Evolutionary conservation across 2,888 invertebrate species (phyloP), one percentile per base, ranked within the genome.

Genomic region (Lomographa bimaculata): DNA sequence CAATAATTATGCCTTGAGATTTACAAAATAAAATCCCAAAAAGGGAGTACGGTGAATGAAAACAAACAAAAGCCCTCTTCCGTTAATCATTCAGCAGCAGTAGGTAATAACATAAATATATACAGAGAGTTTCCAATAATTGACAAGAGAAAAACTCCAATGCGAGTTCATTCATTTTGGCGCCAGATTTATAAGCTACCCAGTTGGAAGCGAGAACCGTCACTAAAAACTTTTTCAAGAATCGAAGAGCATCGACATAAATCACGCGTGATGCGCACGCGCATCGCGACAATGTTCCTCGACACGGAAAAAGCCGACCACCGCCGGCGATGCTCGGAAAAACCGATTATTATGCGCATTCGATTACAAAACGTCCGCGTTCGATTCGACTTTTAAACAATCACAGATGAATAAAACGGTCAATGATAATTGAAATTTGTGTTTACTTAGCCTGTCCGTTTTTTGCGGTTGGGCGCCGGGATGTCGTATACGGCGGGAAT

Each of bases 391-490:
- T 77, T 76, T 79, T 74, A 71, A 78, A 77, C 71, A 80, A 78
- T 73, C 76, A 71, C 64, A 71, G 76, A 79, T 78, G 69, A 79
- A 80, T 77, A 79, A 84, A 85, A 85, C 71, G 65, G 74, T 74
- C 71, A 79, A 83, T 85, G 79, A 82, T 86, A 83, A 86, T 82
- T 85, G 75, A 85, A 89, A 85, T 86, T 84, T 84, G 84, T 83
- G 75, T 82, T 86, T 81, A 81, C 79, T 82, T 85, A 80, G 71
- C 61, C 58, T 54, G 68, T 45, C 53, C 50, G 60, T 65, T 83
- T 85, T 86, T 87, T 78, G 64, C 29, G 46, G 56, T 60, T 69
- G 78, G 50, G 80, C 79, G 78, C 83, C 79, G 69, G 47, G 57
- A 68, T 69, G 44, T 83, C 84, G 23, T 83, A 75, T 72, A 79